A percentile compares a stretch with the other conserved stretches of the same genome.
These are phyloP conservation scores for Sipha flava DNA, from an alignment of 1,140 invertebrate species.

Conservation along the genomic window DNA sequence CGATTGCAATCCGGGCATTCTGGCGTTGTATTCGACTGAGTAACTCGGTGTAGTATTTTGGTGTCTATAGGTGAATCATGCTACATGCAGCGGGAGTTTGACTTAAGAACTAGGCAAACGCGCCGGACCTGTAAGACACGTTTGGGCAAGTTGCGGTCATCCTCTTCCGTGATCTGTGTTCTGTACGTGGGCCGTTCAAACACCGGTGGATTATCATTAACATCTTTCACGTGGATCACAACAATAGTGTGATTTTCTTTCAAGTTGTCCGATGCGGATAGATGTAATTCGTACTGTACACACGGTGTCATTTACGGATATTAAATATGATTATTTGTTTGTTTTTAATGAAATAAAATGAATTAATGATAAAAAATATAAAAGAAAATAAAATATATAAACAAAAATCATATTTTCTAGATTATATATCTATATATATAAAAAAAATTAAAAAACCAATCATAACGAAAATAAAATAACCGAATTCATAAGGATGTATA, in stretches of 20 bases:
- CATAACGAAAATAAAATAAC: no score
- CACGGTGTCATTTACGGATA: background rate
- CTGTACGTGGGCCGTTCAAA: constrained; percentile 89
- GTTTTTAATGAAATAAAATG: background rate
- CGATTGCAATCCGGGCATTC: no score
- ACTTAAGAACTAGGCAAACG: constrained; percentile 26
- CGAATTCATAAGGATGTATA: no score
- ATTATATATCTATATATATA: no score
- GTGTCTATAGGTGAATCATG: constrained; percentile 5
- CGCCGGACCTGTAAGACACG: constrained; percentile 75
- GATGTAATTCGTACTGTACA: constrained; percentile 76
- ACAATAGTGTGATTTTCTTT: constrained; percentile 94
- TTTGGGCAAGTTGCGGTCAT: constrained; percentile 87
- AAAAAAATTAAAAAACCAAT: no score
- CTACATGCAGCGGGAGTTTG: constrained; percentile 35
- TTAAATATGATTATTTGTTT: background rate
- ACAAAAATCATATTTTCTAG: no score
- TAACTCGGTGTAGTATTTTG: no score
- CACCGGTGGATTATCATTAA: constrained; percentile 80
- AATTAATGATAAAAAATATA: no score
- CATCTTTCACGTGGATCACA: constrained; percentile 90
- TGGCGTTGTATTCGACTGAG: no score
- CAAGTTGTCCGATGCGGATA: constrained; percentile 89
- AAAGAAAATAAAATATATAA: no score
- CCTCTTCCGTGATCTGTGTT: constrained; percentile 91